A percentile compares a stretch with the other conserved stretches of the same genome.
phyloP scores from a whole-genome alignment of 2,797 vertebrate species.

The Coracias cyanogaster region DNA sequence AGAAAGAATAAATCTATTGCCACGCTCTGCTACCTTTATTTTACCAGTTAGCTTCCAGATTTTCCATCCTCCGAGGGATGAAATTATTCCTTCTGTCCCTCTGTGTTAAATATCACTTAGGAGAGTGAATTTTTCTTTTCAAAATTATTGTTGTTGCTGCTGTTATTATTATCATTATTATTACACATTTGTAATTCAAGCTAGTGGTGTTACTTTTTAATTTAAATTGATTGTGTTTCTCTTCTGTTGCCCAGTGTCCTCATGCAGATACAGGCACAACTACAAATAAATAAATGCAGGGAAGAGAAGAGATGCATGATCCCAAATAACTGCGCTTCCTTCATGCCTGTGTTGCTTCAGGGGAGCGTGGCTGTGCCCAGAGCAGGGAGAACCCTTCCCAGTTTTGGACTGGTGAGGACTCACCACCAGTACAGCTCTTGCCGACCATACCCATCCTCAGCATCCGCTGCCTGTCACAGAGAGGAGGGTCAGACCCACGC shows the following conservation, averaged over 20 bases:
- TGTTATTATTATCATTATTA: background rate
- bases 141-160: background rate
- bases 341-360: background rate
- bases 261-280: background rate
- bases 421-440: background rate
- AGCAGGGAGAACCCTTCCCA: background rate
- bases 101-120: background rate
- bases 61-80: background rate
- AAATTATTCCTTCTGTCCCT: background rate
- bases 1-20: background rate
- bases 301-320: background rate
- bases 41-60: background rate
- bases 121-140: background rate
- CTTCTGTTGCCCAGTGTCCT: background rate
- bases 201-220: background rate
- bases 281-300: background rate
- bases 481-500: too few species aligned
- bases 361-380: fast-evolving
- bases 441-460: fast-evolving
- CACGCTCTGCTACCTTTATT: background rate
- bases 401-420: background rate
- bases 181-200: background rate
- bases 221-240: background rate
- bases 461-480: fast-evolving
- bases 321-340: background rate